phyloP scores from a whole-genome alignment of 1,140 invertebrate genomes.

The Microplitis demolitor region DNA sequence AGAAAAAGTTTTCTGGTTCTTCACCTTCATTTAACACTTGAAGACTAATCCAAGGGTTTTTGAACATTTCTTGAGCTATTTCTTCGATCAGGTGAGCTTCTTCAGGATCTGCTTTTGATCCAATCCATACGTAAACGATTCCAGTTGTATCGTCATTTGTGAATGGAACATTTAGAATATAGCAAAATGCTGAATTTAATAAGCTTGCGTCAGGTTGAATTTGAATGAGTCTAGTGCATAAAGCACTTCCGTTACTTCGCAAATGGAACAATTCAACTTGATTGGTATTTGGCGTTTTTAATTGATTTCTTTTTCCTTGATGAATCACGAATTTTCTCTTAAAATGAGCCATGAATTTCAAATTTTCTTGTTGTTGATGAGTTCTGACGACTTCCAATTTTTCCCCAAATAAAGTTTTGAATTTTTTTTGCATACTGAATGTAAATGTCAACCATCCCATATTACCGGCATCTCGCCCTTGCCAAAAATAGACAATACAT shows the following conservation, averaged over 20 bases:
- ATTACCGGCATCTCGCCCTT: conserved; percentile 94
- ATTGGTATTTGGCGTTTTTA: conserved; percentile 59
- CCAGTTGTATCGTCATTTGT: conserved; percentile 88
- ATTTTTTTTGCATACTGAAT: conserved; percentile 97
- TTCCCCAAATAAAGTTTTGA: conserved; percentile 93
- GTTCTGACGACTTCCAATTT: conserved; percentile 96
- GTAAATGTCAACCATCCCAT: conserved; percentile 99
- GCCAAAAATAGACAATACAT: conserved; percentile 99
- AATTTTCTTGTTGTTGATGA: conserved; percentile 98
- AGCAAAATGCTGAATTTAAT: conserved; percentile 87
- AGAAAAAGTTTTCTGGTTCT: conserved; percentile 99
- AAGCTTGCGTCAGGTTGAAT: conserved; percentile 78
- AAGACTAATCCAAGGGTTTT: conserved; percentile 84
- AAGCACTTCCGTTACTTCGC: conserved; percentile 91
- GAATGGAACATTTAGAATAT: conserved; percentile 95
- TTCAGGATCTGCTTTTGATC: conserved; percentile 85
- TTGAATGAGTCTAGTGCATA: conserved; percentile 94
- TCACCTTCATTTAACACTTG: conserved; percentile 94
- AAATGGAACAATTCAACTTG: conserved; percentile 93
- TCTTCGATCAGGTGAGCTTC: conserved; percentile 89
- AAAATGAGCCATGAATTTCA: conserved; percentile 99
- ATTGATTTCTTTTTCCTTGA: conserved; percentile 81
- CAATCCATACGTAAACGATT: conserved; percentile 98
- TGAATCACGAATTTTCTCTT: conserved; percentile 94
- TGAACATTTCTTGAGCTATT: conserved; percentile 93